phyloP scores from a whole-genome alignment of 1,140 invertebrate species.

The Heliothis subflexa region DNA sequence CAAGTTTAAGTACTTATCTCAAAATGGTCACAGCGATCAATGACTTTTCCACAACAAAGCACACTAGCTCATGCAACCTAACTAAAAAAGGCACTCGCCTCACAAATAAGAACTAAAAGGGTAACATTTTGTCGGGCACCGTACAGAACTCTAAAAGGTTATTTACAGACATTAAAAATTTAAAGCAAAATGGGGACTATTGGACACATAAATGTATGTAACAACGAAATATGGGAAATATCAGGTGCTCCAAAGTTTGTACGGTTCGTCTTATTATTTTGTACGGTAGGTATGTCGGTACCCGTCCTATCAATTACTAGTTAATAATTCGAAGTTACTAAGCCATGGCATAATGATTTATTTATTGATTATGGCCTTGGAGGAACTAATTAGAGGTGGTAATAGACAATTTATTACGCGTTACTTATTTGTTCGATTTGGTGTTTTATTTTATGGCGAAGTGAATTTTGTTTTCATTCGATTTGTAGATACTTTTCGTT shows the following conservation, averaged over 20 bases:
- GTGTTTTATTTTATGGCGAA: no score
- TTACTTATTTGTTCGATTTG: no score
- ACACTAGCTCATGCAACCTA: background rate
- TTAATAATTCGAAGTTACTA: constrained; percentile 3
- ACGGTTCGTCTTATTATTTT: constrained; percentile 20
- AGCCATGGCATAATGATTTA: constrained; percentile 6
- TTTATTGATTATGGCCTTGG: constrained; percentile 28
- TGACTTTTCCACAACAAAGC: background rate
- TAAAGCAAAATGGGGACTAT: constrained; percentile 12
- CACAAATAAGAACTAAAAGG: background rate
- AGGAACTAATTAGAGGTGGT: background rate
- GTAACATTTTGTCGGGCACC: background rate
- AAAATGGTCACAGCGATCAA: no score
- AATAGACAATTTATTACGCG: background rate
- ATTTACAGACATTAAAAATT: constrained; percentile 21
- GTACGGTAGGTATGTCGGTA: background rate
- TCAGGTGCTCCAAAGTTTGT: constrained; percentile 11
- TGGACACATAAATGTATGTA: constrained; percentile 5
- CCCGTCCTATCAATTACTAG: constrained; percentile 6
- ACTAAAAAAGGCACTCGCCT: background rate
- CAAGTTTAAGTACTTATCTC: no score
- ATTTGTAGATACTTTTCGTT: no score
- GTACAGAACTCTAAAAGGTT: background rate
- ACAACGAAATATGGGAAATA: constrained; percentile 8
- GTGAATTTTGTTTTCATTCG: no score